phyloP scores from a whole-genome alignment of 2,113 vertebrate species.

The Heterotilapia buettikoferi region DNA sequence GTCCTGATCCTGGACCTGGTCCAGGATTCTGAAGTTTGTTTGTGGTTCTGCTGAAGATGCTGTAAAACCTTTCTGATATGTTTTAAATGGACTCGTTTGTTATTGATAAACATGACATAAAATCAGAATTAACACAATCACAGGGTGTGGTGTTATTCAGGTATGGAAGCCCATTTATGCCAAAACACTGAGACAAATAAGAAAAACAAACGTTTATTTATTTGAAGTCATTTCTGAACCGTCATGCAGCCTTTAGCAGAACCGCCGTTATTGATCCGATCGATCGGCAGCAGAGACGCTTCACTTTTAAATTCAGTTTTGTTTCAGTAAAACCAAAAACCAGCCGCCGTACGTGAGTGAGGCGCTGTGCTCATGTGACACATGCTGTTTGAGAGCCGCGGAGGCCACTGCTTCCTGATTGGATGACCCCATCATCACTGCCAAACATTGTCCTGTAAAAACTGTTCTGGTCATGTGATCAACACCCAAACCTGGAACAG shows the following conservation, averaged over 20 bases:
- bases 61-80: neutral
- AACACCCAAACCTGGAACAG: neutral
- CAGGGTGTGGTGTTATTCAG: neutral
- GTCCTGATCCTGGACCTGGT: neutral
- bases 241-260: neutral
- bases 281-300: neutral
- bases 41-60: neutral
- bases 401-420: neutral
- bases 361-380: neutral
- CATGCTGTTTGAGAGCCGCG: neutral
- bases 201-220: neutral
- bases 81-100: neutral
- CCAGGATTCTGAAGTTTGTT: neutral
- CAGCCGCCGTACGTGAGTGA: neutral
- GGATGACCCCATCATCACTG: neutral
- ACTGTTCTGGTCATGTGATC: neutral
- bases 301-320: neutral
- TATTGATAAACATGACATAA: neutral
- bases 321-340: neutral
- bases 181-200: neutral
- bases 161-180: neutral
- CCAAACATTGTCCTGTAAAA: neutral
- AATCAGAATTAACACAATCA: neutral
- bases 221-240: neutral
- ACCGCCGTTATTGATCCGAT: neutral